Conservation (phyloP, 2,888 invertebrate genomes). For the Scaptomyza reducta region DNA sequence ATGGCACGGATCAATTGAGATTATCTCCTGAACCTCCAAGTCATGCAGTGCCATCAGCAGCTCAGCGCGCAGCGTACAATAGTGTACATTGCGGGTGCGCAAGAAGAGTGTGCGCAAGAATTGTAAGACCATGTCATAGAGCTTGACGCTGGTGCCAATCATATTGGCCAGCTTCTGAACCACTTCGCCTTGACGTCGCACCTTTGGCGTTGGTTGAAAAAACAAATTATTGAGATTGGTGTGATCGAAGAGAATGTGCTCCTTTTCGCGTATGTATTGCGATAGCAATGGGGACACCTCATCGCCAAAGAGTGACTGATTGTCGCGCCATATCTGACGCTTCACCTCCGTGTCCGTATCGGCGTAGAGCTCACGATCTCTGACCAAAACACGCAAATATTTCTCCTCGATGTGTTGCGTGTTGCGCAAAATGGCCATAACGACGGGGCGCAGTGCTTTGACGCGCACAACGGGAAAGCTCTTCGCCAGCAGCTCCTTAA, state of each 20-base stretch:
- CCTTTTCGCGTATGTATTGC: conserved; percentile 97
- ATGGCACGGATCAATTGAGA: conserved; percentile 98
- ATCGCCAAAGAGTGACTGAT: conserved; percentile 97
- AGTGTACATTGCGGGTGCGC: conserved; percentile 96
- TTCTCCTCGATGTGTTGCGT: conserved; percentile 97
- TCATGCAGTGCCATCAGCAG: conserved; percentile 97
- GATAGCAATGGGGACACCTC: conserved; percentile 97
- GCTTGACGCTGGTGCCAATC: conserved; percentile 88
- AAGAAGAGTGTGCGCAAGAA: conserved; percentile 95
- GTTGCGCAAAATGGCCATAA: conserved; percentile 97
- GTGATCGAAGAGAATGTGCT: conserved; percentile 95
- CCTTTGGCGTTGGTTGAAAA: conserved; percentile 97
- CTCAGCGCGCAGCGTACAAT: conserved; percentile 97
- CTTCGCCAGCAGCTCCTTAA: conserved; percentile 95
- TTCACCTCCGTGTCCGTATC: conserved; percentile 98
- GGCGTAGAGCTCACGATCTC: conserved; percentile 94
- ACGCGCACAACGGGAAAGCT: conserved; percentile 97
- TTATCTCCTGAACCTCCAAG: conserved; percentile 96
- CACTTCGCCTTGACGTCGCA: conserved; percentile 89
- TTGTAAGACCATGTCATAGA: conserved; percentile 98
- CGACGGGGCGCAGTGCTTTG: conserved; percentile 95
- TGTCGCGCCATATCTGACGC: conserved; percentile 98
- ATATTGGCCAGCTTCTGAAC: conserved; percentile 97
- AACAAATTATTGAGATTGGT: conserved; percentile 92
- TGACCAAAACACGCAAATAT: conserved; percentile 90